Conservation (phyloP, 2,797 vertebrate species). For the Uromys caudimaculatus region DNA sequence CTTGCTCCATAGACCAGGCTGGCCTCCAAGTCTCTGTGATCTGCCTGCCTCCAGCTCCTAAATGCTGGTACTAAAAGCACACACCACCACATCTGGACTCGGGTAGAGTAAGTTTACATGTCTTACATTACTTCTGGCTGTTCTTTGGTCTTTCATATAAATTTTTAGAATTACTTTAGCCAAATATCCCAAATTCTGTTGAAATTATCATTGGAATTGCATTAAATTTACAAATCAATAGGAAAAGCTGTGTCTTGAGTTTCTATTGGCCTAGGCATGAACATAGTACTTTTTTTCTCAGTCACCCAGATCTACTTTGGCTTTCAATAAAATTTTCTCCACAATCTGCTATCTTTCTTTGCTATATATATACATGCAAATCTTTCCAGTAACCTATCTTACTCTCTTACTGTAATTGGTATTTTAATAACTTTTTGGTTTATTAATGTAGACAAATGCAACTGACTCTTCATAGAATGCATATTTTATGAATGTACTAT, state of each 20-base stretch:
- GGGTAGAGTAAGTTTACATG: constrained; percentile 5
- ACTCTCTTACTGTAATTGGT: neutral
- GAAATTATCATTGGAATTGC: constrained; percentile 13
- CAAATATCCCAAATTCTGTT: constrained; percentile 28
- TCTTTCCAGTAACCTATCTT: constrained; percentile 2
- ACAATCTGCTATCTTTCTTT: constrained; percentile 38
- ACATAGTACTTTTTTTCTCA: neutral
- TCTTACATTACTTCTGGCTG: constrained; percentile 28
- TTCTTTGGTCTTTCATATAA: constrained; percentile 46
- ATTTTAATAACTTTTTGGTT: neutral
- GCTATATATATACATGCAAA: neutral
- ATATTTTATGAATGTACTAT: neutral
- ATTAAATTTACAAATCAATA: neutral
- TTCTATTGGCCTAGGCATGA: neutral
- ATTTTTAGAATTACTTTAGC: constrained; percentile 53
- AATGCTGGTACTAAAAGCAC: neutral
- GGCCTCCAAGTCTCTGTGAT: neutral
- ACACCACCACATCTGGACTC: neutral
- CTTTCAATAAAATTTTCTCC: constrained; percentile 20
- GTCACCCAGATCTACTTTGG: neutral
- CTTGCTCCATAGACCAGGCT: neutral
- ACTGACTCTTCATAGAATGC: neutral
- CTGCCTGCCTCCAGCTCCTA: neutral
- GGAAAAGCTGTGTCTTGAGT: neutral
- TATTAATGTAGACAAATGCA: constrained; percentile 19